These are phyloP conservation scores for Pantala flavescens DNA, from an alignment of 1,140 invertebrate genomes.

Conservation along the genomic window DNA sequence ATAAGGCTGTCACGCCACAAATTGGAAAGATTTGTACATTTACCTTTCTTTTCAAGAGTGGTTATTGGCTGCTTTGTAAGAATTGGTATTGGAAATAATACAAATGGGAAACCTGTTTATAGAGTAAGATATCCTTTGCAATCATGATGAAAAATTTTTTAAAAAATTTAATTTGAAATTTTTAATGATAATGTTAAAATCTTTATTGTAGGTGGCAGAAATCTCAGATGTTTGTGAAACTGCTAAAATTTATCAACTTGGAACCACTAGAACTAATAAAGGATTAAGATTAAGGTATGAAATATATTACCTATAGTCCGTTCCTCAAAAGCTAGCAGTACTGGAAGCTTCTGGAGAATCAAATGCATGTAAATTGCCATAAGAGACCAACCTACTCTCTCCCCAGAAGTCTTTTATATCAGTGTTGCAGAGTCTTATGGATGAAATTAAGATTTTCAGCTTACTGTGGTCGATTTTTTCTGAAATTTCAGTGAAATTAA, in stretches of 20 bases:
- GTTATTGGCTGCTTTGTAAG: slow-evolving; percentile 90
- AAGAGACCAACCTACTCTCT: too few relatives aligned
- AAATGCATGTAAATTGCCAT: too few relatives aligned
- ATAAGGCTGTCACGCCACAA: slow-evolving; percentile 84
- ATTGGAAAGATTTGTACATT: slow-evolving; percentile 87
- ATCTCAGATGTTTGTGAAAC: slow-evolving; percentile 92
- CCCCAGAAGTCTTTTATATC: too few relatives aligned
- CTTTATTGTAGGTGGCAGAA: slow-evolving; percentile 62
- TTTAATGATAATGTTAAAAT: slow-evolving; percentile 13
- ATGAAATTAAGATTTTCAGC: too few relatives aligned
- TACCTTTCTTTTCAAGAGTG: slow-evolving; percentile 87
- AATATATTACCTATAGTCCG: slow-evolving; percentile 12
- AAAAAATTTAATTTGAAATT: not conserved
- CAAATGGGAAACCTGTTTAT: slow-evolving; percentile 74
- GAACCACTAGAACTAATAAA: slow-evolving; percentile 88
- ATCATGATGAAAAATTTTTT: not conserved
- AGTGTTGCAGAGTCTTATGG: too few relatives aligned
- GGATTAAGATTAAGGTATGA: slow-evolving; percentile 47
- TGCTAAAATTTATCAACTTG: slow-evolving; percentile 85
- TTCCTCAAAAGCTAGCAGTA: too few relatives aligned
- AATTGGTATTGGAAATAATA: slow-evolving; percentile 90
- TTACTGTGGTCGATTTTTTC: too few relatives aligned
- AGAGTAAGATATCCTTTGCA: slow-evolving; percentile 42
- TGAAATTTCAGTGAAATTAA: too few relatives aligned
- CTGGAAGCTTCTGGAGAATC: too few relatives aligned